A percentile compares a stretch with the other conserved stretches of the same genome.
Evolutionary conservation across 2,113 vertebrate genomes (phyloP).

Genomic region (Isurus oxyrinchus): DNA sequence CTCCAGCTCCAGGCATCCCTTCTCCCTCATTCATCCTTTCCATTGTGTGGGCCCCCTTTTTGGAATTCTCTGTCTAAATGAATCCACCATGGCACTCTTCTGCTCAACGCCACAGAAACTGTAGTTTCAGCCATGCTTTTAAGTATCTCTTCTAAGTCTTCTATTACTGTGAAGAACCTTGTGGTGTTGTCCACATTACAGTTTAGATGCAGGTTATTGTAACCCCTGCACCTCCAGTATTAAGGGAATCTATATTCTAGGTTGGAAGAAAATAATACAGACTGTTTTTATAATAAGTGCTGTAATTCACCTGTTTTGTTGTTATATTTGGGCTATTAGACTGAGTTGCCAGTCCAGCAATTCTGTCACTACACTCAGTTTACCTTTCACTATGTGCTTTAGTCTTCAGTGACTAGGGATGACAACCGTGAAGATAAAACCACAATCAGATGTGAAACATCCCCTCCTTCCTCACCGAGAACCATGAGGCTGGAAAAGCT

Average conservation of each 20-base stretch:
- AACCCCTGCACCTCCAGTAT: not conserved
- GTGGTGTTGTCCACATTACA: not conserved
- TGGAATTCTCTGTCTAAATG: not conserved
- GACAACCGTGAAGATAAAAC: slow-evolving; percentile 90
- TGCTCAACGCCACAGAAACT: not conserved
- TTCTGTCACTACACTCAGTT: not conserved
- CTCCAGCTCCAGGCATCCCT: not conserved
- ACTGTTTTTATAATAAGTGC: not conserved
- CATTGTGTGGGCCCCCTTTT: not conserved
- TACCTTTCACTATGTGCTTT: slow-evolving; percentile 48
- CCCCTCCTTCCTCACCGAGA: slow-evolving; percentile 86
- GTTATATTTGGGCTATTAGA: not conserved
- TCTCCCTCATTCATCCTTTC: not conserved
- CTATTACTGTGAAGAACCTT: not conserved
- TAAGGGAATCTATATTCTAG: not conserved
- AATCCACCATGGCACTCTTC: not conserved
- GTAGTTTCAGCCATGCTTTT: not conserved
- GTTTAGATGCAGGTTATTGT: not conserved
- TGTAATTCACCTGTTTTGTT: not conserved
- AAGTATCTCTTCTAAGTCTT: not conserved
- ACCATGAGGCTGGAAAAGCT: slow-evolving; percentile 79
- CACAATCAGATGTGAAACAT: slow-evolving; percentile 95
- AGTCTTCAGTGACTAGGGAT: slow-evolving; percentile 80
- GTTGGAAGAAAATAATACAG: not conserved
- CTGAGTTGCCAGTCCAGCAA: not conserved